Base-by-base conservation (phyloP, 2,797 vertebrate species). In the Threskiornis aethiopicus region DNA sequence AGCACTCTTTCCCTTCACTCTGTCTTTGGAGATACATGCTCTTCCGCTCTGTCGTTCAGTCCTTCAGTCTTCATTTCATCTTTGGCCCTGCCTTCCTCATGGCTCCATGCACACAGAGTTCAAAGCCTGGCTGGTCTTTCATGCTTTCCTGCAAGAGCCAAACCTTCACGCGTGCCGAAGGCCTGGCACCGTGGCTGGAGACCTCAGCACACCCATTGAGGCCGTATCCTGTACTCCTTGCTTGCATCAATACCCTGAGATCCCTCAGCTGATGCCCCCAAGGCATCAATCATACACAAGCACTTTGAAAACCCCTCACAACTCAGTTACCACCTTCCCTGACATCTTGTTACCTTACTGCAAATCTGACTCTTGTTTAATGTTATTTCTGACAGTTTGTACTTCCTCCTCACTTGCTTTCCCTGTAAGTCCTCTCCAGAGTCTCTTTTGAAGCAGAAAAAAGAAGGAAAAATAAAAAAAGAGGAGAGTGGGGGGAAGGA, bases 401-500 rank as follows among this genome's bases (percentile, higher is more conserved):
- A 52, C 41, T 61, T 85, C 54, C 25, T 65, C 28, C n/a, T 80
- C 24, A 6, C 54, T 52, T 72, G 65, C 64, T 59, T 69, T 54
- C 47, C 46, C n/a, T n/a, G 1, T 15, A 79, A 87, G 24, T 33
- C 14, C 66, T 72, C 70, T 69, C 61, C 49, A 72, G 87, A 79
- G 31, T 24, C 81, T 87, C 62, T 71, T 89, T 0, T 37, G 41
- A 82, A 87, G 49, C 28, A 84, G 44, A 6, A 31, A 25, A 52
- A 44, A 46, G 15, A 8, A 4, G 9, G 47, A 31, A 39, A 20
- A 17, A 14, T 17, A n/a, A 42, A 20, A 15, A 46, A 46, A 46
- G 44, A 46, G 44, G 8, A 1, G 6, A 37, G 5, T 5, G 4
- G 47, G 4, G 2, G 16, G 24, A 6, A 17, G 19, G 4, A 9